These are phyloP conservation scores for Arrhamphus sclerolepis DNA, from an alignment of 2,797 vertebrate genomes.

Conservation along the genomic window DNA sequence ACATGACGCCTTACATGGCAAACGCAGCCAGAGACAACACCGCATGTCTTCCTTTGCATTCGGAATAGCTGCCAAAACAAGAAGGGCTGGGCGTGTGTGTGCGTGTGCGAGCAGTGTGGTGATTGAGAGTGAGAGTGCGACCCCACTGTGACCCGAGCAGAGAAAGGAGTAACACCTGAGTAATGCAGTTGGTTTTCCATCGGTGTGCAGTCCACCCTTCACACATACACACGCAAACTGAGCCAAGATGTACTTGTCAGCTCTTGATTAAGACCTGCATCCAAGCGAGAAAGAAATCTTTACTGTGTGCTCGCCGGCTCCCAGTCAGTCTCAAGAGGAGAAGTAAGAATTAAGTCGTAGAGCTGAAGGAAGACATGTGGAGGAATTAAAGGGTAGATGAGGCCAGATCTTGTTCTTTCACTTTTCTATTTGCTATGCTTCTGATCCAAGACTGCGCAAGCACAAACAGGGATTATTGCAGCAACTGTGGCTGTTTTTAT, in stretches of 20 bases:
- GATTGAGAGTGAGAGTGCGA: conserved; percentile 58
- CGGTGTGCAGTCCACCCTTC: conserved; percentile 18
- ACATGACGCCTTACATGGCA: conserved; percentile 36
- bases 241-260: conserved; percentile 66
- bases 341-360: conserved; percentile 60
- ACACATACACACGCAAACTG: conserved; percentile 32
- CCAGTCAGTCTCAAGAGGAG: conserved; percentile 51
- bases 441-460: conserved; percentile 55
- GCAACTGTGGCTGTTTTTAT: conserved; percentile 51
- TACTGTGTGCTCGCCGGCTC: conserved; percentile 57
- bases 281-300: conserved; percentile 64
- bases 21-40: conserved; percentile 35
- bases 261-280: conserved; percentile 73
- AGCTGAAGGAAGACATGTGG: conserved; percentile 57
- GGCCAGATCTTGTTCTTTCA: conserved; percentile 60
- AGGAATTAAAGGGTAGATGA: conserved; percentile 70
- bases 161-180: conserved; percentile 65
- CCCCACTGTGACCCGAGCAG: conserved; percentile 65
- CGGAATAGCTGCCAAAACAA: conserved; percentile 43
- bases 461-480: conserved; percentile 64
- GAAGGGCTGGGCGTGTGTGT: conserved; percentile 14
- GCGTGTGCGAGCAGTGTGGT: conserved; percentile 36
- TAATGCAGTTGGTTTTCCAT: conserved; percentile 58
- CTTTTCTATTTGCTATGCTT: conserved; percentile 47
- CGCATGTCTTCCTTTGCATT: conserved; percentile 60